Evolutionary conservation across 2,888 invertebrate genomes (phyloP), one percentile per base, ranked within the genome.

Genomic region (Lamellibrachia satsuma): DNA sequence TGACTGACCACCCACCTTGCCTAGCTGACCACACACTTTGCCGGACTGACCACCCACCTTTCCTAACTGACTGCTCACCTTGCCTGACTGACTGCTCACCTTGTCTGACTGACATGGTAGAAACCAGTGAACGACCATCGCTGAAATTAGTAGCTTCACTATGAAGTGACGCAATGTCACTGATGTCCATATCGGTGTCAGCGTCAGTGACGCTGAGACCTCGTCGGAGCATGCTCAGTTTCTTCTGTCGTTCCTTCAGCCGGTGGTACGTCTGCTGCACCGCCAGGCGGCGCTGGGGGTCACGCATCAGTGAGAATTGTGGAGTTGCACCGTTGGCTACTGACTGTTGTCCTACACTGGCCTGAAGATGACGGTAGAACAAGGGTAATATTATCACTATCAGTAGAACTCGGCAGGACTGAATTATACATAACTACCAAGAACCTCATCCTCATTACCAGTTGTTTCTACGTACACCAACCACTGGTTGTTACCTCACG

Each of bases 191-290:
- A 0, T 94, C 94, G 8, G 75, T 75, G 75, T 95, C 95, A 57
- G 94, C 94, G 91, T 94, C 94, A 15, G 94, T 75, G 75, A 75
- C 75, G 22, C 75, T 75, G 75, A 75, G 75, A 75, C 75, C 75
- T 22, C 75, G 75, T 22, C 75, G 75, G 6, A 75, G 75, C 75
- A 39, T 92, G n/a, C 90, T 91, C 90, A 96, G 94, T 93, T 95
- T 95, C 60, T 94, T 94, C 93, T 95, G 95, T 52, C 96, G 94
- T 57, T 96, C 96, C 92, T 95, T 95, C 92, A 96, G 93, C 92
- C 94, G 94, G 15, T 95, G 93, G 93, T 96, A 96, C 91, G 96
- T 91, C 15, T 90, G 60, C 60, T 93, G 91, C 8, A 93, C 55
- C 9, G 90, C 75, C 27, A 75, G 75, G 75, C 75, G 75, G 75